phyloP scores from a whole-genome alignment of 2,888 invertebrate genomes.

The Drosophila barbarae region DNA sequence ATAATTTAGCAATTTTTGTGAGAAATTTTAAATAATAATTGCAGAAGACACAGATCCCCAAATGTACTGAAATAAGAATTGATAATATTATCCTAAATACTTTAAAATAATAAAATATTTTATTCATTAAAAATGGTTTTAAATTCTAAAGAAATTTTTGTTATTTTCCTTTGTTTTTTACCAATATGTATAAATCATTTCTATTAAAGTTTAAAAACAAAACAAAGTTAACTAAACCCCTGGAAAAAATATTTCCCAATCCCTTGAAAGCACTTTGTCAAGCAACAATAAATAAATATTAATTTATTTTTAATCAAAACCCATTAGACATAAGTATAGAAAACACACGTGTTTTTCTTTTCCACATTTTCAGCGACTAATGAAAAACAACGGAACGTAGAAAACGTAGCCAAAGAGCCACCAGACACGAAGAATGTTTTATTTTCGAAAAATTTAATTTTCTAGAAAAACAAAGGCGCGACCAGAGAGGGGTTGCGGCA shows the following conservation, averaged over 20 bases:
- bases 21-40: too few species aligned
- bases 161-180: not conserved
- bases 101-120: too few species aligned
- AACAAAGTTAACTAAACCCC: not conserved
- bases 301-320: slow-evolving; percentile 28
- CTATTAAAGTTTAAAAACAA: not conserved
- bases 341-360: slow-evolving; percentile 42
- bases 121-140: too few species aligned
- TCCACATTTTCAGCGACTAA: slow-evolving; percentile 12
- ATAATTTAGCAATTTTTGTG: not conserved
- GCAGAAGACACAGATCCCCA: too few species aligned
- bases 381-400: slow-evolving; percentile 23
- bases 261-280: not conserved
- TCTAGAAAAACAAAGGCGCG: slow-evolving; percentile 42
- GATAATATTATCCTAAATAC: too few species aligned
- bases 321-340: slow-evolving; percentile 11
- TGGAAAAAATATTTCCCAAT: not conserved
- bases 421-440: slow-evolving; percentile 55
- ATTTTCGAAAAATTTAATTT: slow-evolving; percentile 60
- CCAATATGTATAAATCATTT: not conserved
- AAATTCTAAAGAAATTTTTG: not conserved
- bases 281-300: not conserved
- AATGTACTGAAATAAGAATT: too few species aligned
- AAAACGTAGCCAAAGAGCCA: slow-evolving; percentile 22
- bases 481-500: not conserved